phyloP scores from a whole-genome alignment of 2,113 vertebrate genomes.

The Spheniscus mendiculus region DNA sequence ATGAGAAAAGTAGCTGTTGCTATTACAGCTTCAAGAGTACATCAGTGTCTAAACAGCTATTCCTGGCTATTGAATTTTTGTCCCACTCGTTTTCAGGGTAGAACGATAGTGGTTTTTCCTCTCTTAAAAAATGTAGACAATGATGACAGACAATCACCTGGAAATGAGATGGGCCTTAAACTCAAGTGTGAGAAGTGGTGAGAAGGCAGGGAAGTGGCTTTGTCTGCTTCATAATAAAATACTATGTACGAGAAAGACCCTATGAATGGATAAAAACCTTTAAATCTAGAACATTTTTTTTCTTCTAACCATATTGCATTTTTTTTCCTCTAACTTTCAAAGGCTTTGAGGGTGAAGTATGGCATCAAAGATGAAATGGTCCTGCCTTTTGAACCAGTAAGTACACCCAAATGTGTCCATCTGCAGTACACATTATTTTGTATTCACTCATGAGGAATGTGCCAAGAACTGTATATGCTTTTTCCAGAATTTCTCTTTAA shows the following conservation, averaged over 20 bases:
- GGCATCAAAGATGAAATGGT: conserved; percentile 96
- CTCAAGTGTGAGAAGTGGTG: not conserved
- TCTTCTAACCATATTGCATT: not conserved
- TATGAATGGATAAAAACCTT: not conserved
- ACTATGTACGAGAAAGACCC: not conserved
- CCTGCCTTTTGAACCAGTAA: conserved; percentile 93
- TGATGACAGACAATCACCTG: not conserved
- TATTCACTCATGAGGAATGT: not conserved
- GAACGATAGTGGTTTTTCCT: not conserved
- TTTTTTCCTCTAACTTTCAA: not conserved
- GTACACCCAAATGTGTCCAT: not conserved
- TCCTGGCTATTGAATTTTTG: not conserved
- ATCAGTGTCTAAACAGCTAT: not conserved
- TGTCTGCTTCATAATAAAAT: not conserved
- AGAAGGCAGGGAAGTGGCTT: not conserved
- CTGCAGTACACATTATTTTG: not conserved
- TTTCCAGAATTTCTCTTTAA: not conserved
- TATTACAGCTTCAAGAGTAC: not conserved
- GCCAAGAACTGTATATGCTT: not conserved
- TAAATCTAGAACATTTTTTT: not conserved
- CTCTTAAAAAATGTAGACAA: not conserved
- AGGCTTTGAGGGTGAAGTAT: conserved; percentile 92
- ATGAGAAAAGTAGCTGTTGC: not conserved
- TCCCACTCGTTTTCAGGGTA: not conserved
- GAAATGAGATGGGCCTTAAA: not conserved